These are phyloP conservation scores for Meloidogyne hapla DNA, from an alignment of 1,140 invertebrate species.

Conservation along the genomic window DNA sequence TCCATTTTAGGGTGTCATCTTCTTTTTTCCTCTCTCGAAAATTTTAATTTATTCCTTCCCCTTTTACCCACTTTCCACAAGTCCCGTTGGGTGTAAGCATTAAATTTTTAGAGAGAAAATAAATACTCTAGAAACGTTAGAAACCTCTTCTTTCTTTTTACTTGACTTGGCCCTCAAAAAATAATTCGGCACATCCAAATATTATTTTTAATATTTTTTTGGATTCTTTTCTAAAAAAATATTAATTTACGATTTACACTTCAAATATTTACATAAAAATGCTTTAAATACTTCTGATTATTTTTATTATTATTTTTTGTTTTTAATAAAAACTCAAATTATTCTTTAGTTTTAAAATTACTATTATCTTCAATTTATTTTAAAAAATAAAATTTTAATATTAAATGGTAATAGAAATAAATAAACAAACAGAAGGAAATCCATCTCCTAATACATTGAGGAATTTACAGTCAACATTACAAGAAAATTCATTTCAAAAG, in stretches of 20 bases:
- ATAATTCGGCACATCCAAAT: background rate
- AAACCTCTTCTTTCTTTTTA: background rate
- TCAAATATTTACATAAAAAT: background rate
- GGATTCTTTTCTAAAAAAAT: background rate
- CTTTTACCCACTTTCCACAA: background rate
- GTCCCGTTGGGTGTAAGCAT: background rate
- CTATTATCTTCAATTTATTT: no score
- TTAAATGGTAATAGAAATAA: background rate
- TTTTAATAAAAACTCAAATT: no score
- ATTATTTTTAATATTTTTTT: background rate
- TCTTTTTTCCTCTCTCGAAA: background rate
- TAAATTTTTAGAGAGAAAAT: background rate
- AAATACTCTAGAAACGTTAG: background rate
- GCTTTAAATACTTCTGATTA: no score
- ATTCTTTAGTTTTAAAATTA: no score
- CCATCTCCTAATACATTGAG: background rate
- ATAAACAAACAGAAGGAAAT: background rate
- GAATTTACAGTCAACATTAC: background rate
- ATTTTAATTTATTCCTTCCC: slow-evolving; percentile 3
- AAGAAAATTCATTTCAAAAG: background rate
- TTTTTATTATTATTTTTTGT: no score
- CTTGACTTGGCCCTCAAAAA: background rate
- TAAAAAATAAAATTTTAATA: background rate
- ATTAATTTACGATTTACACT: no score
- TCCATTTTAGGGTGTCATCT: background rate